Percentiles rank a stretch among this genome's conserved stretches.
Evolutionary conservation across 1,140 invertebrate genomes (phyloP).

Genomic region (Apis mellifera): Amel_HAv3.1 CM009942.2:72001-72500

Average conservation of each 20-base stretch:
- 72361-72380: background rate
- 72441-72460: slow-evolving; percentile 9
- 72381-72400: slow-evolving; percentile 39
- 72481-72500: slow-evolving; percentile 75
- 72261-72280: background rate
- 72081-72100: slow-evolving; percentile 63
- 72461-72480: slow-evolving; percentile 68
- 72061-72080: slow-evolving; percentile 65
- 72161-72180: slow-evolving; percentile 31
- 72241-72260: too few species aligned
- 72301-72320: too few species aligned
- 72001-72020: slow-evolving; percentile 57
- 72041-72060: slow-evolving; percentile 67
- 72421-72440: slow-evolving; percentile 60
- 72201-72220: background rate
- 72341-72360: background rate
- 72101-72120: slow-evolving; percentile 51
- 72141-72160: slow-evolving; percentile 46
- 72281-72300: too few species aligned
- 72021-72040: background rate
- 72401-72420: slow-evolving; percentile 41
- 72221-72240: background rate
- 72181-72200: background rate
- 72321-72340: too few species aligned
- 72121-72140: slow-evolving; percentile 26